Percentiles rank a stretch among this genome's conserved stretches.
Evolutionary conservation across 2,888 invertebrate species (phyloP).

Genomic region (Caenorhabditis imperialis): DNA sequence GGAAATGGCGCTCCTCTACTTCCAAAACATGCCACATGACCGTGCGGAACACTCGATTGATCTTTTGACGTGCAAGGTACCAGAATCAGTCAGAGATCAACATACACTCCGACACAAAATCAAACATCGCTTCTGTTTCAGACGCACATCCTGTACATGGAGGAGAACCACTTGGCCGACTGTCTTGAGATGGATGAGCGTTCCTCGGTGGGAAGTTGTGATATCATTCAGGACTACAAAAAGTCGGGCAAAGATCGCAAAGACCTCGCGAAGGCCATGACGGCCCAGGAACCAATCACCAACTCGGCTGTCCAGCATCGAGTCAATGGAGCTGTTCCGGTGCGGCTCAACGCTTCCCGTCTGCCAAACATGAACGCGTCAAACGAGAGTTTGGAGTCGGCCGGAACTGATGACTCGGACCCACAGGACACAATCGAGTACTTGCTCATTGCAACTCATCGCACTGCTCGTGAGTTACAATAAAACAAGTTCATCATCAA

Average conservation of each 20-base stretch:
- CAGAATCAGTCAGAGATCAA: background rate
- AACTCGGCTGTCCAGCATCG: constrained; percentile 66
- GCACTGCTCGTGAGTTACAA: constrained; percentile 68
- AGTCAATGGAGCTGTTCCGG: constrained; percentile 72
- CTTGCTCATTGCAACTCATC: constrained; percentile 70
- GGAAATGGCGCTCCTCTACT: constrained; percentile 69
- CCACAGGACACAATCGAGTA: constrained; percentile 75
- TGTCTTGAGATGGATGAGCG: constrained; percentile 74
- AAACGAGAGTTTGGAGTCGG: constrained; percentile 66
- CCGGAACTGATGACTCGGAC: constrained; percentile 62
- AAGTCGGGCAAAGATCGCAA: constrained; percentile 59
- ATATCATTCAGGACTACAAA: constrained; percentile 76
- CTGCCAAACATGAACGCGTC: constrained; percentile 66
- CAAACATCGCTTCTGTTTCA: constrained; percentile 39
- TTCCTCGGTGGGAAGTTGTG: constrained; percentile 73
- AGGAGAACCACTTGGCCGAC: constrained; percentile 73
- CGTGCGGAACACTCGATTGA: constrained; percentile 70
- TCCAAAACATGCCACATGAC: constrained; percentile 67
- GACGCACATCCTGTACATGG: constrained; percentile 75
- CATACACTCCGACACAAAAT: background rate
- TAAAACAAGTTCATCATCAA: background rate
- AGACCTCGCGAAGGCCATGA: constrained; percentile 58
- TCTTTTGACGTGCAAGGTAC: constrained; percentile 66
- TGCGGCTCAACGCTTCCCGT: constrained; percentile 68
- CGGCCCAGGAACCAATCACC: constrained; percentile 60